phyloP scores from a whole-genome alignment of 30 jellyfish, hydroid and myxozoan genomes.

The Hydra vulgaris region DNA sequence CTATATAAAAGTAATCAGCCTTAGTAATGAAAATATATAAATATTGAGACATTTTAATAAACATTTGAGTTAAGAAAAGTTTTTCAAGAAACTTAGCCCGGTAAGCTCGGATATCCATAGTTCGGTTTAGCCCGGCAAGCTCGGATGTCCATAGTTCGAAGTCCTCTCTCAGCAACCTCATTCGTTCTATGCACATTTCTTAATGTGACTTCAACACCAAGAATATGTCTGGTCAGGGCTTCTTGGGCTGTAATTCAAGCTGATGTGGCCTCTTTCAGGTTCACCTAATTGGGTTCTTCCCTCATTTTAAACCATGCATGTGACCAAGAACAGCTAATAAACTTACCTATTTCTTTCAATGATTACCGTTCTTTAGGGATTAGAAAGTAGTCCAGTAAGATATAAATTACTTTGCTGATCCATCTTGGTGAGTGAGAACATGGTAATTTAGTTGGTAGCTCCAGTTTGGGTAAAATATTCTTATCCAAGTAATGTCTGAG shows the following conservation, averaged over 20 bases:
- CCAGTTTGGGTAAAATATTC: neutral
- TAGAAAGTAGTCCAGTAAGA: neutral
- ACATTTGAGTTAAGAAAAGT: neutral
- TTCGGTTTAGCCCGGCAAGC: neutral
- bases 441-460: neutral
- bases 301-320: neutral
- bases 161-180: neutral
- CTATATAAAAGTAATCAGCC: no score
- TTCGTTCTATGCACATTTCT: neutral
- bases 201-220: neutral
- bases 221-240: neutral
- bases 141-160: neutral
- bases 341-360: neutral
- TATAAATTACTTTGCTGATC: neutral
- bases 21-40: conserved; percentile 29
- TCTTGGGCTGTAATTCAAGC: neutral
- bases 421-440: neutral
- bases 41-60: conserved; percentile 10
- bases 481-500: neutral
- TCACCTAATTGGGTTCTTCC: neutral
- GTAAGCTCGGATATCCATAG: neutral
- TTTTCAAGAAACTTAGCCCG: neutral
- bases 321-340: neutral
- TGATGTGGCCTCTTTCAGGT: neutral
- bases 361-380: neutral